These are phyloP conservation scores for Monochamus alternatus DNA, from an alignment of 2,888 invertebrate genomes.

Conservation along the genomic window DNA sequence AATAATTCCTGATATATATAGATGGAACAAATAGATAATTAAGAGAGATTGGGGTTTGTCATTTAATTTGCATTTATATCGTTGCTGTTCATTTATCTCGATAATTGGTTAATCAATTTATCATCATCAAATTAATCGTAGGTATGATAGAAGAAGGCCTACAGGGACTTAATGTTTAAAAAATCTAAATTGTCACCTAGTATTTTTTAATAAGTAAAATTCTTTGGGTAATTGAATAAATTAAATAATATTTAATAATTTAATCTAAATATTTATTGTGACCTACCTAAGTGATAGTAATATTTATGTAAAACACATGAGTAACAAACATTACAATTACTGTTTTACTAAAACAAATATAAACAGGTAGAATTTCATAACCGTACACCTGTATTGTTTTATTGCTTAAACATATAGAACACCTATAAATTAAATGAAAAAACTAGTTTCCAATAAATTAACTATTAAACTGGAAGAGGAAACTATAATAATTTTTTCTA, in stretches of 20 bases:
- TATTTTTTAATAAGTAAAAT: slow-evolving; percentile 23
- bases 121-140: not conserved
- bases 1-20: not conserved
- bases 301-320: not conserved
- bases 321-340: too few species aligned
- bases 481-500: too few species aligned
- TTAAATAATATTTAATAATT: slow-evolving; percentile 17
- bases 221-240: not conserved
- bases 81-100: slow-evolving; percentile 9
- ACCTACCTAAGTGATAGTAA: slow-evolving; percentile 11
- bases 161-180: not conserved
- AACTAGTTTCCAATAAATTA: too few species aligned
- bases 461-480: too few species aligned
- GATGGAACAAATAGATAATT: not conserved
- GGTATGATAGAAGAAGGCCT: not conserved
- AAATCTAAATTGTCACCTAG: slow-evolving; percentile 3
- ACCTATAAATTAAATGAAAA: too few species aligned
- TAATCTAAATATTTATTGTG: slow-evolving; percentile 30
- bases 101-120: slow-evolving; percentile 24
- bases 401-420: too few species aligned
- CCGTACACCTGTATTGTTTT: too few species aligned
- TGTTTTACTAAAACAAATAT: too few species aligned
- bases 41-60: slow-evolving; percentile 7
- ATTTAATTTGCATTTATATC: slow-evolving; percentile 19
- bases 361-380: too few species aligned